These are phyloP conservation scores for Gryllus bimaculatus DNA, from an alignment of 1,140 invertebrate genomes.

Conservation along the genomic window DNA sequence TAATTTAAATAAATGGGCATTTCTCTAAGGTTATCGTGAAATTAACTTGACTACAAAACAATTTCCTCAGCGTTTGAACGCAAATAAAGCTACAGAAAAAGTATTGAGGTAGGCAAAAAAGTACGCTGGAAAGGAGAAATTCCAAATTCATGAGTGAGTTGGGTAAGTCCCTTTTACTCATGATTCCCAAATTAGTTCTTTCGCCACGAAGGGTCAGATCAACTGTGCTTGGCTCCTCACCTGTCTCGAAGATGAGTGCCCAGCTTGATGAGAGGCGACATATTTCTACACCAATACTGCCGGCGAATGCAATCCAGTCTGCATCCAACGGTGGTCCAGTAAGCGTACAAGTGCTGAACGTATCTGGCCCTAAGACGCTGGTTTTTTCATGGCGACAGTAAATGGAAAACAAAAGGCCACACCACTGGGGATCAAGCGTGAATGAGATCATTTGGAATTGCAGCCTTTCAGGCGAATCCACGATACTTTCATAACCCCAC, in stretches of 20 bases:
- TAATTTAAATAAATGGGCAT: too few species aligned
- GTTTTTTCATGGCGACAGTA: constrained; percentile 25
- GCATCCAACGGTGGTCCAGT: constrained; percentile 22
- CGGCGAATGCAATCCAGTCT: constrained; percentile 25
- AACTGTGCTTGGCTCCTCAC: constrained; percentile 14
- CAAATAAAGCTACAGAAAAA: too few species aligned
- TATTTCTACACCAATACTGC: constrained; percentile 26
- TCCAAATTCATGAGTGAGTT: too few species aligned
- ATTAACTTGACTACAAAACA: too few species aligned
- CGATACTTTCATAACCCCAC: background rate
- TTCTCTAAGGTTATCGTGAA: too few species aligned
- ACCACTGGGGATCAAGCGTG: constrained; percentile 24
- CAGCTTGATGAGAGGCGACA: constrained; percentile 26
- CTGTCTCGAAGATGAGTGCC: constrained; percentile 25
- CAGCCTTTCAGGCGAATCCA: constrained; percentile 3
- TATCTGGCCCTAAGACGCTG: constrained; percentile 9
- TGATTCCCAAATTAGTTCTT: too few species aligned
- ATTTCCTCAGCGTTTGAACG: too few species aligned
- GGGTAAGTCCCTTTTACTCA: too few species aligned
- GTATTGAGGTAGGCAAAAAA: too few species aligned
- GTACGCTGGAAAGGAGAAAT: too few species aligned
- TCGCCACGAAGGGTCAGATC: too few species aligned
- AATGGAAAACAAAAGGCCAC: constrained; percentile 26
- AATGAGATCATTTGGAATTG: constrained; percentile 23
- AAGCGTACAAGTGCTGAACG: constrained; percentile 21